Evolutionary conservation across 1,140 invertebrate species (phyloP).

Genomic region (Meloidogyne hapla): DNA sequence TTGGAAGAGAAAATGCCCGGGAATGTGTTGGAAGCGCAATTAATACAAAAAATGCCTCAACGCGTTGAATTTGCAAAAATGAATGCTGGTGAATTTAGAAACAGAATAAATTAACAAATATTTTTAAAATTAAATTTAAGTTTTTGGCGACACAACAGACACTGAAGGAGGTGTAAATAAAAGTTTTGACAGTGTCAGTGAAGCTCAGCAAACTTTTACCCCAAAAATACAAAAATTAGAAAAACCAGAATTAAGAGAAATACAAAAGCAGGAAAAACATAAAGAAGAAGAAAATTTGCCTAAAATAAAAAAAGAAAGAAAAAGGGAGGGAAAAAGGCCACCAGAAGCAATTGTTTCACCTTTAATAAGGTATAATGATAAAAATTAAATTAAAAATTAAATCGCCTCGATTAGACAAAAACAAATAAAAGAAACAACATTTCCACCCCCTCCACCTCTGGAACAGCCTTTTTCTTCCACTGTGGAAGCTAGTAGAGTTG

Average conservation of each 20-base stretch:
- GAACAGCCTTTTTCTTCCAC: background rate
- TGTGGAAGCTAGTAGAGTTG: background rate
- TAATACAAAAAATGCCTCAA: conserved; percentile 13
- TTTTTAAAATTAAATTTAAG: conserved; percentile 8
- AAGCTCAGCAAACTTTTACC: background rate
- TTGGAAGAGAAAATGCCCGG: background rate
- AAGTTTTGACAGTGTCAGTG: background rate
- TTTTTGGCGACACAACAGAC: conserved; percentile 14
- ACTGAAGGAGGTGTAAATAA: background rate
- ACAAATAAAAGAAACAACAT: conserved; percentile 8
- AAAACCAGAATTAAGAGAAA: no score
- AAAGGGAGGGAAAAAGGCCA: background rate
- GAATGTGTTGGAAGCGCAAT: background rate
- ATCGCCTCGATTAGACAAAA: background rate
- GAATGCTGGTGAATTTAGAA: conserved; percentile 47
- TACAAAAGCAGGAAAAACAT: no score
- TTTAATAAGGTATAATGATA: background rate
- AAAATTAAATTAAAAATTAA: background rate
- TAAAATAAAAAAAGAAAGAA: background rate
- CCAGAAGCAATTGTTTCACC: conserved; percentile 15
- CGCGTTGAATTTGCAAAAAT: conserved; percentile 55
- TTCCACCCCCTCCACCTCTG: background rate
- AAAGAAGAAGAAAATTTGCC: background rate
- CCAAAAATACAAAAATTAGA: no score
- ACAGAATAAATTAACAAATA: background rate